Evolutionary conservation across 2,888 invertebrate species (phyloP).

Genomic region (Nomada fucata): DNA sequence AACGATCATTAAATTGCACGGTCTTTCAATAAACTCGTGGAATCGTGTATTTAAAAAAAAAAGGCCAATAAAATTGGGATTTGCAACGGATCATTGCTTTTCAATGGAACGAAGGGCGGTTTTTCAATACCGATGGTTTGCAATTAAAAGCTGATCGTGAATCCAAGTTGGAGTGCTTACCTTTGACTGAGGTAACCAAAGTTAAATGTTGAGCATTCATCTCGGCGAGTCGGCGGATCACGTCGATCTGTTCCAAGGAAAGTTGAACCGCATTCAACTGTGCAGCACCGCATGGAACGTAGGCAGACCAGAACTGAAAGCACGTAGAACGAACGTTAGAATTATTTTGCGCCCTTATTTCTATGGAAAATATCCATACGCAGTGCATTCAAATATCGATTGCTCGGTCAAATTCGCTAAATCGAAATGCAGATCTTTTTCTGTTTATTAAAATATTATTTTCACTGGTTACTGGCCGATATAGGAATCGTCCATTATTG

Average conservation of each 20-base stretch:
- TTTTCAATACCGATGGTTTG: background rate
- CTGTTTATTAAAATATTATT: background rate
- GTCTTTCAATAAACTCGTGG: background rate
- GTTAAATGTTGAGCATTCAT: constrained; percentile 90
- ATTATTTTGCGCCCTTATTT: background rate
- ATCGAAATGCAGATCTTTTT: background rate
- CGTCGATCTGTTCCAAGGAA: constrained; percentile 94
- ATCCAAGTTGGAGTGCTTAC: constrained; percentile 74
- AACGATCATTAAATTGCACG: background rate
- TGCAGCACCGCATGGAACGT: constrained; percentile 93
- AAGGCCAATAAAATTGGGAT: background rate
- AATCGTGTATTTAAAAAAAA: background rate
- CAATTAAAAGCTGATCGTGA: background rate
- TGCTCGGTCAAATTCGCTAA: too few relatives aligned
- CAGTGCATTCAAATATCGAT: too few relatives aligned
- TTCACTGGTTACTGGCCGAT: background rate
- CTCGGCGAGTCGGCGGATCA: constrained; percentile 90
- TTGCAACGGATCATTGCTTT: background rate
- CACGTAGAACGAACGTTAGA: background rate
- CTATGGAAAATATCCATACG: too few relatives aligned
- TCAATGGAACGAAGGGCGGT: background rate
- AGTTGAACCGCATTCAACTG: constrained; percentile 93
- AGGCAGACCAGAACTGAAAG: constrained; percentile 94
- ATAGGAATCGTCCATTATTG: background rate
- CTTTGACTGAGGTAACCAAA: constrained; percentile 88